phyloP scores from a whole-genome alignment of 1,140 invertebrate species.

The Solenopsis invicta region DNA sequence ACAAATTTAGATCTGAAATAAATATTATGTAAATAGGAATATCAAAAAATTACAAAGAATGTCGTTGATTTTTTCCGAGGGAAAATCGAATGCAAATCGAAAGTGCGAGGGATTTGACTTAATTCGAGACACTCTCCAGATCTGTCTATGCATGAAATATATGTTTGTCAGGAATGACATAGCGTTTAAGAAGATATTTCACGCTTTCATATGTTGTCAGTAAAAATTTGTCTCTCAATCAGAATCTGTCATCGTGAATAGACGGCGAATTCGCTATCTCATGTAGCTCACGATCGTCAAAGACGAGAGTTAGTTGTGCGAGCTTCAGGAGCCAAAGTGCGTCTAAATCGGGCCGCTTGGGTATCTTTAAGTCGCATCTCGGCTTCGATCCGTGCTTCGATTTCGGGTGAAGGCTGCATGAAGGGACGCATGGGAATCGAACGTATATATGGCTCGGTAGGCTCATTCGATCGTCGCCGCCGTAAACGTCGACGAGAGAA shows the following conservation, averaged over 20 bases:
- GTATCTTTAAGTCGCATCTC: conserved; percentile 51
- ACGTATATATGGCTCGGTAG: conserved; percentile 35
- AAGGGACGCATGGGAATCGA: conserved; percentile 62
- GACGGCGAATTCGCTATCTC: conserved; percentile 21
- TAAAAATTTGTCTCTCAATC: conserved; percentile 33
- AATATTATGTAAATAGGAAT: background rate
- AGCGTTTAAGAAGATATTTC: conserved; percentile 23
- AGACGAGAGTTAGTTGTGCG: conserved; percentile 10
- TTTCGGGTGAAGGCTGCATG: conserved; percentile 73
- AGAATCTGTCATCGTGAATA: conserved; percentile 14
- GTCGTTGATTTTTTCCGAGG: background rate
- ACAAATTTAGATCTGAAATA: background rate
- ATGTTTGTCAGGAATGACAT: background rate
- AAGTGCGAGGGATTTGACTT: background rate
- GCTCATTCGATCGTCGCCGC: conserved; percentile 39
- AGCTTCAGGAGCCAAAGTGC: conserved; percentile 40
- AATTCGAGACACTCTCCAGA: background rate
- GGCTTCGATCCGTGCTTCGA: conserved; percentile 64
- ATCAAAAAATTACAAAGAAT: background rate
- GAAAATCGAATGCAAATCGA: background rate
- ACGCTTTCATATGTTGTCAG: conserved; percentile 11
- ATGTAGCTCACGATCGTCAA: conserved; percentile 30
- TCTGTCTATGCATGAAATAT: background rate
- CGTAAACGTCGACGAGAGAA: conserved; percentile 36
- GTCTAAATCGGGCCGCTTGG: conserved; percentile 41